Conservation (phyloP, 1,140 invertebrate genomes). For the Drosophila rufa region DNA sequence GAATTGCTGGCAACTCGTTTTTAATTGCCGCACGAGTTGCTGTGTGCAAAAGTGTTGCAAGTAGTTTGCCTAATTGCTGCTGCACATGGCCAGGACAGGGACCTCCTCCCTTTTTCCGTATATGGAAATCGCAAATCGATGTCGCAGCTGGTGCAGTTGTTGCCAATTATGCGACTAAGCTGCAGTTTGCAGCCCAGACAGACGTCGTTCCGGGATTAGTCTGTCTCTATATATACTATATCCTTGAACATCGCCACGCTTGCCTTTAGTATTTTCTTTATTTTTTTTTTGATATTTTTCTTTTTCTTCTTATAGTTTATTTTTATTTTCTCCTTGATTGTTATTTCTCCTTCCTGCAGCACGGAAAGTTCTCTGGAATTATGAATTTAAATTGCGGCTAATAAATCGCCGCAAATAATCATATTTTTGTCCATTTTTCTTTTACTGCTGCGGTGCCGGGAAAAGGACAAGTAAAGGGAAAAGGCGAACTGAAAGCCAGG, state of each 20-base stretch:
- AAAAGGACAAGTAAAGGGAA: conserved; percentile 3
- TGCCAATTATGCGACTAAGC: conserved; percentile 76
- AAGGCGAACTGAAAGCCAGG: conserved; percentile 25
- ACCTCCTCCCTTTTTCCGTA: conserved; percentile 11
- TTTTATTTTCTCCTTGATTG: conserved; percentile 3
- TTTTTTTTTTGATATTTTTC: conserved; percentile 12
- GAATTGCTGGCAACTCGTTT: conserved; percentile 49
- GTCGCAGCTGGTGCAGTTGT: conserved; percentile 29
- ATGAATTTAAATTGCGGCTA: conserved; percentile 78
- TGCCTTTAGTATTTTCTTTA: background rate
- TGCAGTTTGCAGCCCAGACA: conserved; percentile 65
- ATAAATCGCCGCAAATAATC: conserved; percentile 69
- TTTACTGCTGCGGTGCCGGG: conserved; percentile 15
- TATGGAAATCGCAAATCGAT: conserved; percentile 35
- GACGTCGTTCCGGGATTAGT: conserved; percentile 71
- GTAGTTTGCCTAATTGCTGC: conserved; percentile 58
- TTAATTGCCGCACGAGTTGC: conserved; percentile 46
- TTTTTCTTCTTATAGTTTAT: conserved; percentile 8
- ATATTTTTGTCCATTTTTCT: conserved; percentile 48
- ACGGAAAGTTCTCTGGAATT: conserved; percentile 65
- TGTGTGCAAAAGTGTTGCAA: conserved; percentile 40
- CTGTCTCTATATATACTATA: conserved; percentile 8
- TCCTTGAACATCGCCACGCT: too few species aligned
- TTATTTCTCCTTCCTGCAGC: conserved; percentile 19
- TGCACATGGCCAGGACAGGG: conserved; percentile 53